phyloP scores from a whole-genome alignment of 2,113 vertebrate species.

The Delphinapterus leucas region DNA sequence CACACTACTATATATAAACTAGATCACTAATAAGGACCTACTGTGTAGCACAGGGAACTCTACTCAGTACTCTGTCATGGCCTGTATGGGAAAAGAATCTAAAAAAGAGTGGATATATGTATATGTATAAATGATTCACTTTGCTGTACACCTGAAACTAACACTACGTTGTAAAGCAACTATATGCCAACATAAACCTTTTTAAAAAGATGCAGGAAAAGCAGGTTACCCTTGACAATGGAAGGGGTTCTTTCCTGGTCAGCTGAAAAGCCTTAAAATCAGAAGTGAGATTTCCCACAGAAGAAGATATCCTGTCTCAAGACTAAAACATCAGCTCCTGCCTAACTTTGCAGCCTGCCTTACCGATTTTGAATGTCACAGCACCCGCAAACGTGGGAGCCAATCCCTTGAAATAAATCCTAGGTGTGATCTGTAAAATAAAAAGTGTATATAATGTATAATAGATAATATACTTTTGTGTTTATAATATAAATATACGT shows the following conservation, averaged over 20 bases:
- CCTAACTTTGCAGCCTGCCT: background rate
- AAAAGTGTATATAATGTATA: background rate
- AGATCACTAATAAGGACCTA: background rate
- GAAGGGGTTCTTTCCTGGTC: background rate
- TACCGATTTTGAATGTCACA: background rate
- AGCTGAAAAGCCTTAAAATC: background rate
- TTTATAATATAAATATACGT: background rate
- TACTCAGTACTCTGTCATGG: background rate
- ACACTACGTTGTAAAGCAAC: background rate
- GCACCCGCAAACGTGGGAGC: background rate
- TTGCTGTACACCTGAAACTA: background rate
- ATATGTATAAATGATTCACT: fast-evolving
- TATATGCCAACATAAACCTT: background rate
- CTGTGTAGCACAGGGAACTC: too few relatives aligned
- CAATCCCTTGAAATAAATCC: background rate
- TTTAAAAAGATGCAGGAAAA: background rate
- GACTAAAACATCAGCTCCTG: background rate
- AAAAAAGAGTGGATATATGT: fast-evolving
- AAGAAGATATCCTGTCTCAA: background rate
- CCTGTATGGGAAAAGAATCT: background rate
- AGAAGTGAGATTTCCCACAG: background rate
- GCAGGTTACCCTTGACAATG: background rate
- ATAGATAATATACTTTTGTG: background rate
- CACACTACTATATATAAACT: too few relatives aligned
- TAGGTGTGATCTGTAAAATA: background rate